phyloP scores from a whole-genome alignment of 2,113 vertebrate species.

The Nyctibius bracteatus region DNA sequence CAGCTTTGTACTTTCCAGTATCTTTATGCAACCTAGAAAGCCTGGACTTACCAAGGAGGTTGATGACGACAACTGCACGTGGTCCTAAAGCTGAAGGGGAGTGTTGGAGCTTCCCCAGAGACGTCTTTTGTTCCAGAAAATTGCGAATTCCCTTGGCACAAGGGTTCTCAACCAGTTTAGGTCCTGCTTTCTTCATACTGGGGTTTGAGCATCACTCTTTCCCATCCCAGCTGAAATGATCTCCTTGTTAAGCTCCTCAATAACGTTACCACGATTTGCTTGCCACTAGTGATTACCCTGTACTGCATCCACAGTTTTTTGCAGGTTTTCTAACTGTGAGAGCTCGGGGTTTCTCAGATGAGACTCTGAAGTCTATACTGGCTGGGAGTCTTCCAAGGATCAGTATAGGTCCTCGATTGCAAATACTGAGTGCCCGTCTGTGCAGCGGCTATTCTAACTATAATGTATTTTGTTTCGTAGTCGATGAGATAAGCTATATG shows the following conservation, averaged over 20 bases:
- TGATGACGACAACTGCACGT: rapidly evolving
- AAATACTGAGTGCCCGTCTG: rapidly evolving
- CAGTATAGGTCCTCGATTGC: neutral
- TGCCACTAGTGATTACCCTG: neutral
- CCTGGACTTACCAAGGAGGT: neutral
- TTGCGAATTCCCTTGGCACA: neutral
- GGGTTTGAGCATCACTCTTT: neutral
- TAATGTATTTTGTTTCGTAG: neutral
- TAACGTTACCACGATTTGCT: rapidly evolving
- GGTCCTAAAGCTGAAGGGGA: neutral
- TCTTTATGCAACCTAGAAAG: neutral
- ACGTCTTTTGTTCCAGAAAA: neutral
- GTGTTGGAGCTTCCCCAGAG: neutral
- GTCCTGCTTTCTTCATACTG: neutral
- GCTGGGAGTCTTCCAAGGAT: neutral
- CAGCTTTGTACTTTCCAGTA: neutral
- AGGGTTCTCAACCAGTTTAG: neutral
- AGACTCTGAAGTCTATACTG: neutral
- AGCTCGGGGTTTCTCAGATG: neutral
- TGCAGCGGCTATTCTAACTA: neutral
- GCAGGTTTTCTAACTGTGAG: neutral
- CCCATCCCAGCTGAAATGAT: neutral
- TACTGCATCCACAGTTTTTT: neutral
- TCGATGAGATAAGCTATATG: neutral
- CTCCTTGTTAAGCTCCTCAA: neutral